A percentile compares a stretch with the other conserved stretches of the same genome.
Evolutionary conservation across 2,797 vertebrate genomes (phyloP).

Genomic region (Tauraco hartlaubi): DNA sequence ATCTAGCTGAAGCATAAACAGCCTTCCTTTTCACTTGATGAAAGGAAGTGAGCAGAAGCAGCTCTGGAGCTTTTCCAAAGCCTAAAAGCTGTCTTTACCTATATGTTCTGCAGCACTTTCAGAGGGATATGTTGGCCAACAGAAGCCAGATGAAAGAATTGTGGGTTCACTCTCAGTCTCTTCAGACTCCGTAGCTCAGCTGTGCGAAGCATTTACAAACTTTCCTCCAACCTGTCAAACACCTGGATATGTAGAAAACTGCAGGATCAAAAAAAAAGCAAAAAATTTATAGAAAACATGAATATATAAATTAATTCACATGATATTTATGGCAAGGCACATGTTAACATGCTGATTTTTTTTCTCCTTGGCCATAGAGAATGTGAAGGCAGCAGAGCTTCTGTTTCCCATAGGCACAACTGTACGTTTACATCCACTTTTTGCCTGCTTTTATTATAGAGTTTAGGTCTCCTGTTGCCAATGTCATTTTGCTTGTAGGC

Average conservation of each 20-base stretch:
- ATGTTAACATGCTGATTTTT: not conserved
- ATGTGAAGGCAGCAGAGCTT: not conserved
- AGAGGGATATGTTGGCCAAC: not conserved
- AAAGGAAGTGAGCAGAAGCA: not conserved
- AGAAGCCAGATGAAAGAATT: not conserved
- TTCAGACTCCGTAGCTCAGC: not conserved
- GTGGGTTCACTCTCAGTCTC: not conserved
- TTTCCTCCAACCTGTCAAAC: not conserved
- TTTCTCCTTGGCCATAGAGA: not conserved
- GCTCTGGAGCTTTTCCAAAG: not conserved
- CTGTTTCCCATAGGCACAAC: not conserved
- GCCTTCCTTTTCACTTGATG: not conserved
- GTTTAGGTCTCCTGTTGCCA: not conserved
- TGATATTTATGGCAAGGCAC: not conserved
- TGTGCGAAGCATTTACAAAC: not conserved
- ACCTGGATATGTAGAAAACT: not conserved
- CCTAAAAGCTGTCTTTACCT: not conserved
- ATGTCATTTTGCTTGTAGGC: not conserved
- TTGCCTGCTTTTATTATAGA: not conserved
- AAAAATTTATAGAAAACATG: not conserved
- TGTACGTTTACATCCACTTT: not conserved
- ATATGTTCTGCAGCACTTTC: not conserved
- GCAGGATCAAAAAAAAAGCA: not conserved
- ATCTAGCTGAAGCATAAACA: not conserved
- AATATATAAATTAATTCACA: not conserved